phyloP scores from a whole-genome alignment of 2,113 vertebrate genomes.

The Anoplopoma fimbria region DNA sequence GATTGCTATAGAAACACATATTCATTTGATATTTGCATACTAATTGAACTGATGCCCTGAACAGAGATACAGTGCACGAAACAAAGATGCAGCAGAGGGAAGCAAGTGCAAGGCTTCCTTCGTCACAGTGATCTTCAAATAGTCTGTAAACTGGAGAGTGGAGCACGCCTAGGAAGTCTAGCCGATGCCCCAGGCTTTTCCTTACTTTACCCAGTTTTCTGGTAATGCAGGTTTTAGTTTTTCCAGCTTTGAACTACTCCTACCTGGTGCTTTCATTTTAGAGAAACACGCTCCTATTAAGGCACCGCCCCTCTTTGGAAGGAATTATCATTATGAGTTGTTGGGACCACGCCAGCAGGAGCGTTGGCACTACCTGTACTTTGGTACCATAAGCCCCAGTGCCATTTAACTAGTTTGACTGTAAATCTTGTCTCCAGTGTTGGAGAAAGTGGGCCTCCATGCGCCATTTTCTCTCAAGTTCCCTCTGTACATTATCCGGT shows the following conservation, averaged over 20 bases:
- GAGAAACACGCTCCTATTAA: conserved; percentile 48
- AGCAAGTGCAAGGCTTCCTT: background rate
- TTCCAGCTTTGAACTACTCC: conserved; percentile 38
- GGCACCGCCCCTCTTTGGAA: conserved; percentile 18
- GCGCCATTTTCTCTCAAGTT: conserved; percentile 14
- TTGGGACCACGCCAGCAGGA: conserved; percentile 60
- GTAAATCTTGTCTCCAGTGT: conserved; percentile 51
- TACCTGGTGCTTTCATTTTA: conserved; percentile 63
- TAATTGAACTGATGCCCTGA: conserved; percentile 12
- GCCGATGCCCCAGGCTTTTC: conserved; percentile 37
- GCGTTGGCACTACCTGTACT: conserved; percentile 59
- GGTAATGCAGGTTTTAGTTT: conserved; percentile 31
- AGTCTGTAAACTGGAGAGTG: conserved; percentile 11
- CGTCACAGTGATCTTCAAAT: conserved; percentile 21
- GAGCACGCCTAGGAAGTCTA: background rate
- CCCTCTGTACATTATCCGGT: conserved; percentile 11
- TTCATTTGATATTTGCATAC: conserved; percentile 42
- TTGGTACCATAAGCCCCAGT: conserved; percentile 48
- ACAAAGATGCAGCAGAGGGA: conserved; percentile 1
- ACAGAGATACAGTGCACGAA: conserved; percentile 4
- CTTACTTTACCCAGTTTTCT: conserved; percentile 13
- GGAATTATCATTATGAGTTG: conserved; percentile 56
- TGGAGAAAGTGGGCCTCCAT: conserved; percentile 16
- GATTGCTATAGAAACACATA: background rate
- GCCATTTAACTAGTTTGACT: conserved; percentile 66